A percentile compares a stretch with the other conserved stretches of the same genome.
Evolutionary conservation across 2,797 vertebrate genomes (phyloP).

Genomic region (Peromyscus attwateri): DNA sequence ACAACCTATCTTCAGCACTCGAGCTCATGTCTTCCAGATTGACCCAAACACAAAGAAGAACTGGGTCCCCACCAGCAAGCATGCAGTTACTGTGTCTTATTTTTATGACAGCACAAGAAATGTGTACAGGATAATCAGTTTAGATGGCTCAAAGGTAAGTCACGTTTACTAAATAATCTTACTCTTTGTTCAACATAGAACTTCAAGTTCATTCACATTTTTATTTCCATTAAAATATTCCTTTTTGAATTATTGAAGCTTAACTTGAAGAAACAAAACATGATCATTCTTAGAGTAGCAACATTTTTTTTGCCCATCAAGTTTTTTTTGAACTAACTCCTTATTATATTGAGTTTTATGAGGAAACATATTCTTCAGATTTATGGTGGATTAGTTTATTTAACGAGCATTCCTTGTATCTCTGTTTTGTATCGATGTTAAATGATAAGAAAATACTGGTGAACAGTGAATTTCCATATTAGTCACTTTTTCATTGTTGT

Average conservation of each 20-base stretch:
- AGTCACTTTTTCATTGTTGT: not conserved
- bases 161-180: constrained; percentile 49
- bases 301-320: constrained; percentile 24
- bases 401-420: not conserved
- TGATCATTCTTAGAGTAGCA: constrained; percentile 33
- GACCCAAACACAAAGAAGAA: constrained; percentile 99
- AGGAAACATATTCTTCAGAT: constrained; percentile 23
- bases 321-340: not conserved
- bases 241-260: constrained; percentile 16
- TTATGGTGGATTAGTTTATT: constrained; percentile 9
- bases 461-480: not conserved
- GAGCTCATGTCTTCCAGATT: constrained; percentile 99
- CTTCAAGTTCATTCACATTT: constrained; percentile 50
- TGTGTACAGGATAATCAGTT: constrained; percentile 99
- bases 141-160: constrained; percentile 98
- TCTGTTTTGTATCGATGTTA: constrained; percentile 26
- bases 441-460: not conserved
- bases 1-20: constrained; percentile 99
- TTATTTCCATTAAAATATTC: constrained; percentile 38
- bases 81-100: constrained; percentile 99
- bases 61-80: constrained; percentile 99
- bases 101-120: constrained; percentile 99
- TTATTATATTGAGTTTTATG: constrained; percentile 1
- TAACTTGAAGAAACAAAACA: constrained; percentile 40
- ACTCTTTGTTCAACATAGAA: not conserved